Percentiles rank a stretch among this genome's conserved stretches.
phyloP scores from a whole-genome alignment of 2,888 invertebrate species.

The Phania funesta region DNA sequence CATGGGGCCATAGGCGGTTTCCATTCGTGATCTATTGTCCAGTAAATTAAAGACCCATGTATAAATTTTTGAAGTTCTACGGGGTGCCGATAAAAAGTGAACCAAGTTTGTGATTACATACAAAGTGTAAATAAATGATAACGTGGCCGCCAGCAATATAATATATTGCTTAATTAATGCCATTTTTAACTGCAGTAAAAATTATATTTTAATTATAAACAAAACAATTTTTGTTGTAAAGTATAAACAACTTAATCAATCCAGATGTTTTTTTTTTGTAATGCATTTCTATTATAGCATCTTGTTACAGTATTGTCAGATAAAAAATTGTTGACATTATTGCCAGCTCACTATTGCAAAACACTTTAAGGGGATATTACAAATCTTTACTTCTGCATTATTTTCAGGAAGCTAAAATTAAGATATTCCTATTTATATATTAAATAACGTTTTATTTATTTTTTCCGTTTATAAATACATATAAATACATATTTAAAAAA shows the following conservation, averaged over 20 bases:
- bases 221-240: neutral
- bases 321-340: no score
- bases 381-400: no score
- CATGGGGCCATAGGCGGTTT: conserved; percentile 79
- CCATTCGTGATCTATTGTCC: conserved; percentile 77
- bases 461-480: no score
- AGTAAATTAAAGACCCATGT: conserved; percentile 78
- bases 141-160: conserved; percentile 77
- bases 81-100: conserved; percentile 82
- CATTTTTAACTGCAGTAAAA: conserved; percentile 70
- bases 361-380: no score
- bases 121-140: conserved; percentile 81
- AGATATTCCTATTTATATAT: no score
- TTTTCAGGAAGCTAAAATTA: no score
- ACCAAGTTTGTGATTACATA: conserved; percentile 82
- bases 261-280: neutral
- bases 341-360: no score
- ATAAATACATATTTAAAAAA: no score
- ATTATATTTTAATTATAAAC: neutral
- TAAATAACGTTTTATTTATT: no score
- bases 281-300: no score
- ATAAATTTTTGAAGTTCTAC: conserved; percentile 74
- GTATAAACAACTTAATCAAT: conserved; percentile 12
- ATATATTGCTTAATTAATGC: conserved; percentile 73
- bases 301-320: no score